Conservation (phyloP, 2,888 invertebrate genomes). For the Watsonalla binaria region DNA sequence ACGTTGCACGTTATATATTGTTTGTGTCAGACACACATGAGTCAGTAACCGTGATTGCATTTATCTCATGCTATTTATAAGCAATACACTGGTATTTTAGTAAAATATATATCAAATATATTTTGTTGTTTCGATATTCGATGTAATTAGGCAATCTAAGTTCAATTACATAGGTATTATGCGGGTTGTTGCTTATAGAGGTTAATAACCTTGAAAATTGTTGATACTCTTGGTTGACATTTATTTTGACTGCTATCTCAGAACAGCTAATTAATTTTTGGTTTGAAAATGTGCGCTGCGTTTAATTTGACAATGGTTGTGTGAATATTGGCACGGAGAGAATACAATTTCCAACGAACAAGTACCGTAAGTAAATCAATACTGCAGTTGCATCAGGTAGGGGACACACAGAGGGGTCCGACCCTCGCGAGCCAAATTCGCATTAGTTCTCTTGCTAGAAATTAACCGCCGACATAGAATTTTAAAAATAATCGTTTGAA, state of each 20-base stretch:
- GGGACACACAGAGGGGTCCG: constrained; percentile 44
- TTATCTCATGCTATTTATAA: neutral
- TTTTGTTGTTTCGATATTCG: neutral
- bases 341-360: constrained; percentile 31
- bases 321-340: constrained; percentile 2
- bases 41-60: neutral
- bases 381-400: constrained; percentile 63
- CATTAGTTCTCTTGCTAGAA: constrained; percentile 33
- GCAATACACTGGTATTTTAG: neutral
- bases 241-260: no score
- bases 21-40: neutral
- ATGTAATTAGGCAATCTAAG: neutral
- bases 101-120: neutral
- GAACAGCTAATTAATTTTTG: no score
- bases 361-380: constrained; percentile 54
- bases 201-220: no score
- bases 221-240: no score
- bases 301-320: neutral
- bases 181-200: no score
- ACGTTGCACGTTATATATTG: neutral
- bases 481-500: neutral
- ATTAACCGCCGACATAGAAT: neutral
- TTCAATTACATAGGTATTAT: no score
- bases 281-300: no score
- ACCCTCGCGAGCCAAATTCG: constrained; percentile 55